Conservation (phyloP, 2,888 invertebrate genomes). For the Conchocele bisecta region DNA sequence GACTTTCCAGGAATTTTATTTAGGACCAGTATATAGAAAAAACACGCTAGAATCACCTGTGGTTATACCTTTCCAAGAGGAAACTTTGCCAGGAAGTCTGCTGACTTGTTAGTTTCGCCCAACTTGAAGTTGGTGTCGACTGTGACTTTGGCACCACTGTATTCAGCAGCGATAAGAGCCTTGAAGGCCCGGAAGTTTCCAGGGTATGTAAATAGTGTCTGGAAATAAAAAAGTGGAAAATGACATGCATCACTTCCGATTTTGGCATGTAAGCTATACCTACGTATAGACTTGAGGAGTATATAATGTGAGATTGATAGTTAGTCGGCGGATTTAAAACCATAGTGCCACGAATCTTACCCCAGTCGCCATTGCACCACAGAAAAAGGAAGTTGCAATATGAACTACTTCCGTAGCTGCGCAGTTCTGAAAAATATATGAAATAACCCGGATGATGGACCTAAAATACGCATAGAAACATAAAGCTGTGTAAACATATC, state of each 20-base stretch:
- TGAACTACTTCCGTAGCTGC: slow-evolving; percentile 52
- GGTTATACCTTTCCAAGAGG: slow-evolving; percentile 99
- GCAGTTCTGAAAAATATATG: slow-evolving; percentile 35
- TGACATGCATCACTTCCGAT: too few relatives aligned
- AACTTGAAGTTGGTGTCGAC: slow-evolving; percentile 88
- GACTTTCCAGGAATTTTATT: too few relatives aligned
- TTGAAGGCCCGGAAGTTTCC: slow-evolving; percentile 99
- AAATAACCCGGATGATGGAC: slow-evolving; percentile 64
- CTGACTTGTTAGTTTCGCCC: slow-evolving; percentile 95
- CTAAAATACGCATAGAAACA: too few relatives aligned
- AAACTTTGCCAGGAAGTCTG: slow-evolving; percentile 95
- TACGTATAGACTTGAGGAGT: too few relatives aligned
- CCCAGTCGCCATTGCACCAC: slow-evolving; percentile 85
- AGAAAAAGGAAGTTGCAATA: slow-evolving; percentile 74
- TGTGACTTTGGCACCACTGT: slow-evolving; percentile 89
- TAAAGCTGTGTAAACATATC: too few relatives aligned
- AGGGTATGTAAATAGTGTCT: slow-evolving; percentile 99
- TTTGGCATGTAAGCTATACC: too few relatives aligned
- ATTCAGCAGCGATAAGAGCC: slow-evolving; percentile 98
- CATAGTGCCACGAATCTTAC: slow-evolving; percentile 82
- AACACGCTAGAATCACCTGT: too few relatives aligned
- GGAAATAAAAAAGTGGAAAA: slow-evolving; percentile 69
- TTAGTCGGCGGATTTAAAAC: neutral
- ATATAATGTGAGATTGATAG: too few relatives aligned
- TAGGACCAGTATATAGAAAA: too few relatives aligned